phyloP scores from a whole-genome alignment of 2,888 invertebrate genomes.

The Hypena proboscidalis region DNA sequence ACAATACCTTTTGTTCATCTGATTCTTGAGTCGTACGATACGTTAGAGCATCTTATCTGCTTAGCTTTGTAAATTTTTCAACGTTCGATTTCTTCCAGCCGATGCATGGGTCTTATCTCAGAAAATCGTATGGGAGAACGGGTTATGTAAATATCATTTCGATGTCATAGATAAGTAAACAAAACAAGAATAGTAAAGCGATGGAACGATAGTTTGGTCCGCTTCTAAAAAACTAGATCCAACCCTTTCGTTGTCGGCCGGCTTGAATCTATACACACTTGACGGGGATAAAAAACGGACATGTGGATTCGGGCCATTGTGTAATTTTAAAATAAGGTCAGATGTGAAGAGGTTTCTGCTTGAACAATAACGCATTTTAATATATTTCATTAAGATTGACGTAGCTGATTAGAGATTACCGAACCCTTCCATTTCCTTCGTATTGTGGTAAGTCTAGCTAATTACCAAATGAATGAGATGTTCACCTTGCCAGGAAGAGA shows the following conservation, averaged over 20 bases:
- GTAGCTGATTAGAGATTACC: slow-evolving; percentile 69
- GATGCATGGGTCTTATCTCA: slow-evolving; percentile 30
- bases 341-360: slow-evolving; percentile 73
- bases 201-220: slow-evolving; percentile 70
- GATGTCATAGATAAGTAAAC: slow-evolving; percentile 53
- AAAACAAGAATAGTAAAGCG: slow-evolving; percentile 65
- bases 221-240: slow-evolving; percentile 63
- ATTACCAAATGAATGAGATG: slow-evolving; percentile 37
- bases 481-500: slow-evolving; percentile 36
- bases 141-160: slow-evolving; percentile 58
- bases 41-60: slow-evolving; percentile 14
- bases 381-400: slow-evolving; percentile 83
- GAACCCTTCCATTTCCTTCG: slow-evolving; percentile 58
- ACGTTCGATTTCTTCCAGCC: slow-evolving; percentile 33
- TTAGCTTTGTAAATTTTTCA: slow-evolving; percentile 20
- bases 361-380: slow-evolving; percentile 81
- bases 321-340: slow-evolving; percentile 69
- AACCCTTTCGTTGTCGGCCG: slow-evolving; percentile 78
- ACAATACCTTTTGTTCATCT: slow-evolving; percentile 24
- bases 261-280: slow-evolving; percentile 68
- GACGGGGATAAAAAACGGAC: slow-evolving; percentile 71
- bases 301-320: slow-evolving; percentile 71
- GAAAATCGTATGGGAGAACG: slow-evolving; percentile 41
- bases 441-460: slow-evolving; percentile 37
- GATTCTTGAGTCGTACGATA: slow-evolving; percentile 30